phyloP scores from a whole-genome alignment of 2,888 invertebrate genomes.

The Drosophila koepferae region DNA sequence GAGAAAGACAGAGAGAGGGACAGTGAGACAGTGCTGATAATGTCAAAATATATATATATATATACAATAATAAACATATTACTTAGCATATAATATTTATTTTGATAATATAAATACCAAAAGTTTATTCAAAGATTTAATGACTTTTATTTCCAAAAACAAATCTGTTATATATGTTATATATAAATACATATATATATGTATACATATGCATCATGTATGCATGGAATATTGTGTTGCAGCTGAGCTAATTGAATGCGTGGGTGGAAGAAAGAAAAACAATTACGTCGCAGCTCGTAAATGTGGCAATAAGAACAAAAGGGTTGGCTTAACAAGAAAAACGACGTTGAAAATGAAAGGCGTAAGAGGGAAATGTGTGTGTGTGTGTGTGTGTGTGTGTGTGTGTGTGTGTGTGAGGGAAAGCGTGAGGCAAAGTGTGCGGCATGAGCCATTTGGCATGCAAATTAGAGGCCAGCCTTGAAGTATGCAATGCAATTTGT shows the following conservation, averaged over 20 bases:
- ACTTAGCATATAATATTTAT: background rate
- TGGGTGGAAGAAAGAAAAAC: slow-evolving; percentile 36
- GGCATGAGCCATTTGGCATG: slow-evolving; percentile 66
- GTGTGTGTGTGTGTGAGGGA: background rate
- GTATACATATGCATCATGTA: background rate
- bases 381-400: too few relatives aligned
- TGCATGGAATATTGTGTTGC: slow-evolving; percentile 2
- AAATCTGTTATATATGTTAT: background rate
- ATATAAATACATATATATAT: background rate
- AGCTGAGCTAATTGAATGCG: slow-evolving; percentile 63
- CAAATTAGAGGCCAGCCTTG: slow-evolving; percentile 73
- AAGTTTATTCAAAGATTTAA: background rate
- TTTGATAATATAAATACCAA: background rate
- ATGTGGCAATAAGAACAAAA: slow-evolving; percentile 15
- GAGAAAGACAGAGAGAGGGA: too few relatives aligned
- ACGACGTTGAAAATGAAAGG: background rate
- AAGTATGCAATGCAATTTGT: slow-evolving; percentile 70
- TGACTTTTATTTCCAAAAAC: background rate
- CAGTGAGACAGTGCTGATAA: too few relatives aligned
- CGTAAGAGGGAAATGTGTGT: background rate
- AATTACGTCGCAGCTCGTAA: slow-evolving; percentile 58
- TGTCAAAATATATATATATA: background rate
- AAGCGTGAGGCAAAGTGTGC: slow-evolving; percentile 14
- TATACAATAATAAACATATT: too few relatives aligned
- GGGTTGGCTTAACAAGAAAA: slow-evolving; percentile 4